These are phyloP conservation scores for Candidula unifasciata DNA, from an alignment of 2,888 invertebrate genomes.

Conservation along the genomic window DNA sequence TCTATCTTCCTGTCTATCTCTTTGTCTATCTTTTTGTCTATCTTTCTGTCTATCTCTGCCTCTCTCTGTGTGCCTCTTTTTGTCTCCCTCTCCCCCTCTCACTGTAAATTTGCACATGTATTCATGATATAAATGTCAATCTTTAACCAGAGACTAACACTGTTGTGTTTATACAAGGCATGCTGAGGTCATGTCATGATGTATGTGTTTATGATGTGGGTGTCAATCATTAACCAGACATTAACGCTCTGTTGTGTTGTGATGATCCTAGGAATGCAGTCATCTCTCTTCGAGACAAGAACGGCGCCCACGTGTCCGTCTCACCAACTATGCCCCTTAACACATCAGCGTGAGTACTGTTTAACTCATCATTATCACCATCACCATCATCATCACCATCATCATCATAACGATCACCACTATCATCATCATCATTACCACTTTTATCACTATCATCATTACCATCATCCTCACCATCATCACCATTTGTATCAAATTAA, in stretches of 20 bases:
- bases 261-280: conserved; percentile 66
- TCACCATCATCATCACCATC: neutral
- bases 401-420: neutral
- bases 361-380: neutral
- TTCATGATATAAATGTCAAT: no score
- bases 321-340: conserved; percentile 74
- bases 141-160: no score
- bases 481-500: no score
- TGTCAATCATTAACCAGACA: no score
- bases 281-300: conserved; percentile 67
- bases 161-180: no score
- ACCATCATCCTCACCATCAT: no score
- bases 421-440: neutral
- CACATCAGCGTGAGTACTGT: conserved; percentile 64
- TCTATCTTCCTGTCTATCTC: neutral
- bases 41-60: neutral
- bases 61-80: neutral
- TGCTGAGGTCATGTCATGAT: no score
- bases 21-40: neutral
- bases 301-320: conserved; percentile 71
- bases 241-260: neutral
- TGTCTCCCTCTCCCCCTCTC: neutral
- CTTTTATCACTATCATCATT: neutral
- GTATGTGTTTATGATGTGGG: no score
- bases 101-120: neutral